These are phyloP conservation scores for Lordiphosa clarofinis DNA, from an alignment of 1,140 invertebrate species.

Conservation along the genomic window DNA sequence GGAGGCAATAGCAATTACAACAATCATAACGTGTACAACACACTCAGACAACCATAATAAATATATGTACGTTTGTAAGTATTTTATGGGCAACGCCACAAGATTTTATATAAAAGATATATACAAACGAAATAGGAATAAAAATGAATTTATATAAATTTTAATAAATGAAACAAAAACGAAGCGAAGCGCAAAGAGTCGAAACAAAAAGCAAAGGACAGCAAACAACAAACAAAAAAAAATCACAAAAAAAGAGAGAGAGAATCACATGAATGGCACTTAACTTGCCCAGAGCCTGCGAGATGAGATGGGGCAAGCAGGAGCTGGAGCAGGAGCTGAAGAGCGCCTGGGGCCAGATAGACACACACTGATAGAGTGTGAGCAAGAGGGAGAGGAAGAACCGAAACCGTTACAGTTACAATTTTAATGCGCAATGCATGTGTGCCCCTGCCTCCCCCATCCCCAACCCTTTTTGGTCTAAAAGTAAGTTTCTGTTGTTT, in stretches of 20 bases:
- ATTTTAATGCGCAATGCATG: conserved; percentile 75
- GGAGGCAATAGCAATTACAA: conserved; percentile 38
- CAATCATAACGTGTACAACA: conserved; percentile 44
- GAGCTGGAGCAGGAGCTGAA: conserved; percentile 22
- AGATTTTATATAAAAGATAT: conserved; percentile 15
- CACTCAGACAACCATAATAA: conserved; percentile 4
- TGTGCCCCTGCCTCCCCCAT: conserved; percentile 22
- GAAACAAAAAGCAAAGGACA: conserved; percentile 48
- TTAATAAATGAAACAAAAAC: conserved; percentile 47
- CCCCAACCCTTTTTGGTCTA: conserved; percentile 28
- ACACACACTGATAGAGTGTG: conserved; percentile 22
- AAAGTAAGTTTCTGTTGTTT: conserved; percentile 74
- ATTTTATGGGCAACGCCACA: conserved; percentile 35
- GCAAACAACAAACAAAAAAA: conserved; percentile 18
- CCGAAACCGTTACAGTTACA: conserved; percentile 63
- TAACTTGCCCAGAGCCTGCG: conserved; percentile 48
- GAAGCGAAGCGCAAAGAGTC: conserved; percentile 20
- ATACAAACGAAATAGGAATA: conserved; percentile 8
- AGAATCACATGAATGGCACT: conserved; percentile 70
- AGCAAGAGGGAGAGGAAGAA: conserved; percentile 7
- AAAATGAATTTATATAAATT: conserved; percentile 26
- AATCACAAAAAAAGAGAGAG: conserved; percentile 20
- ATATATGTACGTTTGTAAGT: conserved; percentile 17
- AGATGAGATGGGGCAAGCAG: conserved; percentile 24
- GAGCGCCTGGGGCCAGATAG: conserved; percentile 40